Evolutionary conservation across 2,797 vertebrate species (phyloP), one percentile per base, ranked within the genome.

Genomic region (Pristis pectinata): DNA sequence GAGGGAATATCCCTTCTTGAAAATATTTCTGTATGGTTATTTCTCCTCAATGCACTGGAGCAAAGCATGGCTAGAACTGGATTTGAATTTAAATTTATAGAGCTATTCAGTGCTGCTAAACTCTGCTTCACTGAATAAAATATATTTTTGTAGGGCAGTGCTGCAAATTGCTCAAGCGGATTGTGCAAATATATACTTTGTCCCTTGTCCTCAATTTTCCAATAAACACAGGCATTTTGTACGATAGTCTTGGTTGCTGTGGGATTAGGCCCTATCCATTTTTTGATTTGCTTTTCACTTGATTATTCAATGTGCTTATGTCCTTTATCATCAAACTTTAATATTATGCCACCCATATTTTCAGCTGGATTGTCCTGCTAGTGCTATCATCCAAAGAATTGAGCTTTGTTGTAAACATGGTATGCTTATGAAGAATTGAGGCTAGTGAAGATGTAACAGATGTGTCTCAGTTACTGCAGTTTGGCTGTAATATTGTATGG

Each of bases 171-270:
- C 92, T 76, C 44, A n/a, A 56, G 92, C 76, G 72, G 70, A 76
- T 76, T 94, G 61, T 94, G 44, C 70, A 94, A 56, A 53, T 94
- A 76, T 56, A 76, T 94, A 94, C 30, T 74, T 94, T 76, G 30
- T 49, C 70, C 30, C 92, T 74, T 34, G 49, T 56, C 92, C 72
- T 94, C 70, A 74, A 72, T 72, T 93, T 93, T 93, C 67, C 92
- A 93, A 49, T 74, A 44, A 93, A 93, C 67, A 93, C 41, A 74
- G 92, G 67, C 13, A 49, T 93, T 93, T 93, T 64, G 70, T 72
- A 72, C 49, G 44, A 93, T 74, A 74, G 22, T 74, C 67, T 70
- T 70, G n/a, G 83, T 87, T 93, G 64, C n/a, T 53, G 70, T 34
- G 11, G 37, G 92, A 93, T 70, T 74, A 74, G 5, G 41, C 19